phyloP scores from a whole-genome alignment of 1,140 invertebrate genomes.

The Harlomillsia oculata region DNA sequence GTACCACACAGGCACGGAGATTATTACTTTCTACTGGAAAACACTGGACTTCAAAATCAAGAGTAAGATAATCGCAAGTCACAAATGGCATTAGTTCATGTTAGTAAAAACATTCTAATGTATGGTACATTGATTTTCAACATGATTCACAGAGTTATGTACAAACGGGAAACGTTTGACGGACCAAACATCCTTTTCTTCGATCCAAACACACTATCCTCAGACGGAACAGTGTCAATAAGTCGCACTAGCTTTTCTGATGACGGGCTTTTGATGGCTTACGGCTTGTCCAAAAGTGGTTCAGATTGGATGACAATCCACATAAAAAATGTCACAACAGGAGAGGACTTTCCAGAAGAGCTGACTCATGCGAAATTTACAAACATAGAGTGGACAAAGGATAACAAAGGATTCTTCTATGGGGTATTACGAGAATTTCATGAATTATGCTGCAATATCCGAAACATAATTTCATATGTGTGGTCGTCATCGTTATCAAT shows the following conservation, averaged over 20 bases:
- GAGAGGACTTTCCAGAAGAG: conserved; percentile 75
- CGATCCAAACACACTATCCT: conserved; percentile 84
- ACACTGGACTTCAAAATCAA: conserved; percentile 90
- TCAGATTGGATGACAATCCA: conserved; percentile 91
- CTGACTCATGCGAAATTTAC: conserved; percentile 87
- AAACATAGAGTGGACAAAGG: conserved; percentile 83
- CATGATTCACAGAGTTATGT: conserved; percentile 63
- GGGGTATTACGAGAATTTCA: conserved; percentile 49
- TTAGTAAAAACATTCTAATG: not conserved
- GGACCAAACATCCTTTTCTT: conserved; percentile 77
- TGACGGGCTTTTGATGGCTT: conserved; percentile 70
- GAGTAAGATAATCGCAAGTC: conserved; percentile 47
- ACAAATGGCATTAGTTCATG: not conserved
- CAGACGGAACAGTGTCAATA: conserved; percentile 35
- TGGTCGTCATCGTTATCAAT: not conserved
- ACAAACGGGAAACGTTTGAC: conserved; percentile 71
- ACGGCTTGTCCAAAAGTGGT: conserved; percentile 79
- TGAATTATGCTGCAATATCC: not conserved
- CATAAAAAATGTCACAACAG: conserved; percentile 64
- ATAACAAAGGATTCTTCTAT: conserved; percentile 91
- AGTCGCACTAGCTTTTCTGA: conserved; percentile 3
- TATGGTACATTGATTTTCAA: not conserved
- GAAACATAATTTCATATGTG: not conserved
- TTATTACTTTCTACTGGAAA: conserved; percentile 84
- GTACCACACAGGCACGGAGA: conserved; percentile 63